Conservation (phyloP, 2,113 vertebrate genomes). For the Nyctibius bracteatus region DNA sequence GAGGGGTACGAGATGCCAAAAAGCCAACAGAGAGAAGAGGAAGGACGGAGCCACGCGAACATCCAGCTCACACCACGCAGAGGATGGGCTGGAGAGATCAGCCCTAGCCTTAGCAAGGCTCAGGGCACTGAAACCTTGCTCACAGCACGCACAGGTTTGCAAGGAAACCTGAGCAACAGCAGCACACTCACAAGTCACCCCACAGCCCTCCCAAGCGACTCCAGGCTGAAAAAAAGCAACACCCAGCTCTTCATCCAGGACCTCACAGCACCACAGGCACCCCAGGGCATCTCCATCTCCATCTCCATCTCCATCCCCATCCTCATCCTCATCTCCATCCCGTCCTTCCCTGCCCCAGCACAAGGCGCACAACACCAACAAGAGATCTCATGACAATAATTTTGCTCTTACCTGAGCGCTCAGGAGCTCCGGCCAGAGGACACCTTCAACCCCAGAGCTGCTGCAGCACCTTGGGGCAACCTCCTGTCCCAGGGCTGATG, state of each 20-base stretch:
- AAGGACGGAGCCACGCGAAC: not conserved
- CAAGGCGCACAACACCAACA: not conserved
- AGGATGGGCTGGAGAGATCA: not conserved
- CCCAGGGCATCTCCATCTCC: too few species aligned
- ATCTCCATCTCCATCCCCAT: too few species aligned
- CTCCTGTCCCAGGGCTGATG: accelerated
- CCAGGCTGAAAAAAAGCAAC: not conserved
- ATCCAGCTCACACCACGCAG: accelerated
- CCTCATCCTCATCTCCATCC: too few species aligned
- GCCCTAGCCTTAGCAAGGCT: not conserved
- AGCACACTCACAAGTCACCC: not conserved
- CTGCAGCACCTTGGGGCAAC: not conserved
- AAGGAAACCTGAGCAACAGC: not conserved
- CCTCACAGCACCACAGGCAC: not conserved
- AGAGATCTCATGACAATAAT: accelerated
- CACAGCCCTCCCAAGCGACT: not conserved
- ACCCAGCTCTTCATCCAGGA: not conserved
- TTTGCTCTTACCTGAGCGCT: not conserved
- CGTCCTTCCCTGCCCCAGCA: not conserved
- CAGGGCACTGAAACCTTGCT: not conserved
- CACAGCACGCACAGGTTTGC: accelerated
- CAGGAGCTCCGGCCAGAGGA: not conserved
- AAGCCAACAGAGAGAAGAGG: not conserved
- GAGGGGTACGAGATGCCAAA: accelerated
- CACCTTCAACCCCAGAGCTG: not conserved